Base-by-base conservation (phyloP, 2,888 invertebrate species). In the Adineta ricciae region DNA sequence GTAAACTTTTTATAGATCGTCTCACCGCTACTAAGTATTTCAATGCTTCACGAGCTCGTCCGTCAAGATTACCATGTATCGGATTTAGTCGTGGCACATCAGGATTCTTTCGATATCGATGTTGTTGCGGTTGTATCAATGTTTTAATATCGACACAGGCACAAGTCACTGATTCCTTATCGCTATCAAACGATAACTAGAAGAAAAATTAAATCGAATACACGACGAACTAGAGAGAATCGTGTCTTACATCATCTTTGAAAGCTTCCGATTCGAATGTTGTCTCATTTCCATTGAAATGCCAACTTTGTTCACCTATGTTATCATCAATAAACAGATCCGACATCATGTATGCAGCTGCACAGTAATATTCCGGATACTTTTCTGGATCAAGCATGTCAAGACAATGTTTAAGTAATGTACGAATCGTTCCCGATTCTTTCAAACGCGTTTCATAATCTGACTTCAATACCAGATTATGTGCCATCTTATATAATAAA, bases 401-500 rank as follows among this genome's bases (percentile, higher is more conserved):
- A 16, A 96, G 92, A 86, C 95, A 95, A 89, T 96, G 95, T 88
- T 94, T 94, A 83, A 97, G 90, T 84, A 97, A 90, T 89, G 94
- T 94, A 83, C 93, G 92, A 32, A 96, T 94, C 49, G 94, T 95
- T 0, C 93, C 93, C 0, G 93, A 93, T 86, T 93, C 93, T 84
- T 91, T 50, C 32, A 32, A 46, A 83, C 46, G 83, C 24, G 46
- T 83, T 46, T 24, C 87, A 87, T 36, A 87, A 87, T 87, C 88
- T 93, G 38, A 38, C 1, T 41, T 41, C 14, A 41, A 38, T 41
- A 73, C 41, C 94, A 96, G 94, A 89, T 94, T 95, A 87, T 95
- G 92, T 0, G 96, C 96, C 9, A 96, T 95, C 41, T 95, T 88
- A 88, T 96, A 97, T 41, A 97, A 90, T 50, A 97, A 89, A 94